phyloP scores from a whole-genome alignment of 1,140 invertebrate genomes.

The Bradysia coprophila region DNA sequence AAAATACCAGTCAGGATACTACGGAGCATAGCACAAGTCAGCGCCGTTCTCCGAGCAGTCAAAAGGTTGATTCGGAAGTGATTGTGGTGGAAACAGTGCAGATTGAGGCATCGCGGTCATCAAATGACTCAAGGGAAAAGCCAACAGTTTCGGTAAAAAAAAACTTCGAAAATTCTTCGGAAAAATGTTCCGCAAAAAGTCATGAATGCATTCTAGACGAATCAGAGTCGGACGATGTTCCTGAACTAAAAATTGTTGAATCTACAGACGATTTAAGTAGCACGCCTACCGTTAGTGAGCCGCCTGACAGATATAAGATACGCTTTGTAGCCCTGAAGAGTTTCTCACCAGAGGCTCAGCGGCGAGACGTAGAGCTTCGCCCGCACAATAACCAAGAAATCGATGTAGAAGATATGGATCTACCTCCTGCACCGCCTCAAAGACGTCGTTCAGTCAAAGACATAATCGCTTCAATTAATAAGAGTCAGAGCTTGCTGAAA shows the following conservation, averaged over 20 bases:
- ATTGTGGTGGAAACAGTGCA: too few relatives aligned
- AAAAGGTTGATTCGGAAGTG: too few relatives aligned
- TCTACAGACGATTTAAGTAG: constrained; percentile 1
- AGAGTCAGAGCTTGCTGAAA: constrained; percentile 18
- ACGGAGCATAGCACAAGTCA: too few relatives aligned
- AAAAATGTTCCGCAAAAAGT: neutral
- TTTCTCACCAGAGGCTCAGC: neutral
- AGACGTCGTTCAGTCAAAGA: constrained; percentile 16
- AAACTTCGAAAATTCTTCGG: neutral
- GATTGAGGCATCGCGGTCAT: too few relatives aligned
- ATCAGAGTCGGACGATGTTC: neutral
- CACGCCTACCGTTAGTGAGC: neutral
- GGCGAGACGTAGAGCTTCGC: neutral
- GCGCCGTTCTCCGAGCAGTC: too few relatives aligned
- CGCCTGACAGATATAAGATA: neutral
- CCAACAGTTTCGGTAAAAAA: too few relatives aligned
- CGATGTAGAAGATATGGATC: neutral
- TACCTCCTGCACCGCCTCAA: constrained; percentile 5
- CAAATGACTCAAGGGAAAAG: too few relatives aligned
- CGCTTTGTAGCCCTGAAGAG: constrained; percentile 1
- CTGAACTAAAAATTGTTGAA: constrained; percentile 3
- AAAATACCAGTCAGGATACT: too few relatives aligned
- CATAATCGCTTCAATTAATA: constrained; percentile 22
- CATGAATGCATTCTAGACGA: too few relatives aligned
- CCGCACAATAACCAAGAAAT: neutral